These are phyloP conservation scores for Calyptomena viridis DNA, from an alignment of 2,113 vertebrate species.

Conservation along the genomic window DNA sequence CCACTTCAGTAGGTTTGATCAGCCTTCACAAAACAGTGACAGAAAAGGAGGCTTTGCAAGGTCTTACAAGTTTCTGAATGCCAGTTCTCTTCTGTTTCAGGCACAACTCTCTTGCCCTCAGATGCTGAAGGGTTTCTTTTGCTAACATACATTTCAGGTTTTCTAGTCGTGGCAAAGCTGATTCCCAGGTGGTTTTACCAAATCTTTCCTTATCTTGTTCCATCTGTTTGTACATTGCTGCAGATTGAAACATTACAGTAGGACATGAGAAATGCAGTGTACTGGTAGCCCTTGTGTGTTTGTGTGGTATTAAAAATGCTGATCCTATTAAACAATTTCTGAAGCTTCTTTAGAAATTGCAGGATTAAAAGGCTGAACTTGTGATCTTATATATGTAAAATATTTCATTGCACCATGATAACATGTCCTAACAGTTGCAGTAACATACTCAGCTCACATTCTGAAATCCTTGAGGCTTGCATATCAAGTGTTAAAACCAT, in stretches of 20 bases:
- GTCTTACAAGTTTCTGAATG: conserved; percentile 80
- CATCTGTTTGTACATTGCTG: conserved; percentile 94
- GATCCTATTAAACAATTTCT: background rate
- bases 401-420: background rate
- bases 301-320: background rate
- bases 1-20: background rate
- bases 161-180: conserved; percentile 85
- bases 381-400: background rate
- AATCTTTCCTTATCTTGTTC: conserved; percentile 85
- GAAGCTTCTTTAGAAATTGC: background rate
- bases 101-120: conserved; percentile 89
- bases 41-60: background rate
- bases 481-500: background rate
- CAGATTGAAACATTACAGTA: background rate
- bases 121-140: conserved; percentile 90
- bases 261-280: background rate
- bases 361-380: background rate
- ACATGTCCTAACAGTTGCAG: background rate
- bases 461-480: background rate
- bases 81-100: conserved; percentile 80
- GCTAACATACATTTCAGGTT: conserved; percentile 85
- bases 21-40: background rate
- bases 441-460: background rate
- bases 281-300: background rate
- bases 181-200: conserved; percentile 88